Evolutionary conservation across 2,113 vertebrate genomes (phyloP).

Genomic region (Pongo abelii): DNA sequence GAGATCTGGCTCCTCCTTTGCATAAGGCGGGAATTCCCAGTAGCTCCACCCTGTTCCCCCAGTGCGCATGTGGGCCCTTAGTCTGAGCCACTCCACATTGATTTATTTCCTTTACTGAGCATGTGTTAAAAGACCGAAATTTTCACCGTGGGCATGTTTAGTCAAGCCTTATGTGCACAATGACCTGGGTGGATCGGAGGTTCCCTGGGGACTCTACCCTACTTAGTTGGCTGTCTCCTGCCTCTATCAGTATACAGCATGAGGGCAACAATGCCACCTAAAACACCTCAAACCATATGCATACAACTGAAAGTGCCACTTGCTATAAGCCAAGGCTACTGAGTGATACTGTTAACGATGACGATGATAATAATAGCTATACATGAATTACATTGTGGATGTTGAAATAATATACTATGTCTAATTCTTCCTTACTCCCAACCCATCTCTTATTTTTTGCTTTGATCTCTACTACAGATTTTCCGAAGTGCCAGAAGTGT

Average conservation of each 20-base stretch:
- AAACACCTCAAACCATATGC: not conserved
- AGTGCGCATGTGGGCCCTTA: too few relatives aligned
- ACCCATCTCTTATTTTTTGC: not conserved
- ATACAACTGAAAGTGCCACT: not conserved
- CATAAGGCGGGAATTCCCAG: too few relatives aligned
- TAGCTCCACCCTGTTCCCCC: too few relatives aligned
- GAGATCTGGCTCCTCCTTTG: too few relatives aligned
- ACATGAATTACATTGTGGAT: not conserved
- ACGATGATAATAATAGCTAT: rapidly evolving
- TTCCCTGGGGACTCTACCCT: too few relatives aligned
- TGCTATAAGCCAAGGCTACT: not conserved
- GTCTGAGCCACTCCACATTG: too few relatives aligned
- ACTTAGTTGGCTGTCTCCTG: too few relatives aligned
- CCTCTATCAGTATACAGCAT: not conserved
- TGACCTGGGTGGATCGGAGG: too few relatives aligned
- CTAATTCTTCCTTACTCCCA: not conserved
- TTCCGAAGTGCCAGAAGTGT: not conserved
- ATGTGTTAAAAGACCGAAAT: too few relatives aligned
- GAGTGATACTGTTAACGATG: not conserved
- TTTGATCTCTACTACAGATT: not conserved
- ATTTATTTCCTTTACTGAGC: too few relatives aligned
- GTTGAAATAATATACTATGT: rapidly evolving
- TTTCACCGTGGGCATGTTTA: too few relatives aligned
- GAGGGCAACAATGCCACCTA: rapidly evolving
- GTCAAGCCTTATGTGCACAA: too few relatives aligned